These are phyloP conservation scores for Vulpes ferrilata DNA, from an alignment of 2,113 vertebrate species.

Conservation along the genomic window DNA sequence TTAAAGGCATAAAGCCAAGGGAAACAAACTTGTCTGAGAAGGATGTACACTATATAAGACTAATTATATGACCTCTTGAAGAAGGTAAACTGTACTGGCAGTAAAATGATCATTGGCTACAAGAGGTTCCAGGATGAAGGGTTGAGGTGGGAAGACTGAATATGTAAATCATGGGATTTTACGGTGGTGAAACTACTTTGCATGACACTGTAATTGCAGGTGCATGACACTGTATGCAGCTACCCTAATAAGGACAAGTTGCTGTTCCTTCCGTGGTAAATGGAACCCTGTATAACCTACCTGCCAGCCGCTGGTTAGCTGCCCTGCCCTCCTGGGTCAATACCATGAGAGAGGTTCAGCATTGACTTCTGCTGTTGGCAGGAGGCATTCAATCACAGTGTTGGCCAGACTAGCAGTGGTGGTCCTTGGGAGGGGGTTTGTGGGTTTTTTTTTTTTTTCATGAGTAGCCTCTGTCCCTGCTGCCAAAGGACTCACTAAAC, in stretches of 20 bases:
- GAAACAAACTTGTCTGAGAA: background rate
- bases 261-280: background rate
- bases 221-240: background rate
- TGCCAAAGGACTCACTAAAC: no score
- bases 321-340: background rate
- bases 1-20: background rate
- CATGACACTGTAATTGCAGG: background rate
- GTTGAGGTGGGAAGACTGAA: background rate
- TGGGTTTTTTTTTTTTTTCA: background rate
- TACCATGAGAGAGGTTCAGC: background rate
- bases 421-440: background rate
- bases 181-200: background rate
- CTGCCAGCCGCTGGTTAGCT: background rate
- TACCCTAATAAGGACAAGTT: background rate
- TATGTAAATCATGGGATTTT: background rate
- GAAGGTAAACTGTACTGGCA: background rate
- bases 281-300: background rate
- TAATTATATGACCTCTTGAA: fast-evolving
- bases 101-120: background rate
- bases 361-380: background rate
- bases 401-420: background rate
- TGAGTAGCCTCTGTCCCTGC: background rate
- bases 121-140: background rate
- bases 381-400: background rate
- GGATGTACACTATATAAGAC: no score